These are phyloP conservation scores for Aquatica leii DNA, from an alignment of 2,888 invertebrate species.

Conservation along the genomic window DNA sequence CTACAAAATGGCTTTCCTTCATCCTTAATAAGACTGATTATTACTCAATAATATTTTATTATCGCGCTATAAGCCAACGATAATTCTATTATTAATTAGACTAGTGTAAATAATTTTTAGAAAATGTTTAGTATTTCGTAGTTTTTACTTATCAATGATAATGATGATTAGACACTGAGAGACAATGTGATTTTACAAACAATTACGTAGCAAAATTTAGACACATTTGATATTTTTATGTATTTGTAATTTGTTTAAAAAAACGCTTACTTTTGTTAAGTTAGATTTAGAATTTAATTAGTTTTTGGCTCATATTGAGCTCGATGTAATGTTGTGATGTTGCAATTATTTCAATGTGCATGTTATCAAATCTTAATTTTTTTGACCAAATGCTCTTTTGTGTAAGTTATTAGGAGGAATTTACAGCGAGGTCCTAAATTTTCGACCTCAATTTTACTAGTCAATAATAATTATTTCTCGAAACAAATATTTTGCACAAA, in stretches of 20 bases:
- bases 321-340: conserved; percentile 50
- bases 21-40: conserved; percentile 58
- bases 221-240: conserved; percentile 35
- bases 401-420: conserved; percentile 23
- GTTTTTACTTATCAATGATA: conserved; percentile 18
- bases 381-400: conserved; percentile 34
- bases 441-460: conserved; percentile 13
- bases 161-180: conserved; percentile 25
- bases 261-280: conserved; percentile 36
- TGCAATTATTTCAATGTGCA: conserved; percentile 39
- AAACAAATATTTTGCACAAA: conserved; percentile 22
- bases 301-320: conserved; percentile 43
- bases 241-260: conserved; percentile 33
- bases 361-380: conserved; percentile 44
- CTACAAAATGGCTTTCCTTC: conserved; percentile 37
- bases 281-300: conserved; percentile 34
- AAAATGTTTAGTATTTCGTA: conserved; percentile 31
- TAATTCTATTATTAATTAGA: conserved; percentile 38
- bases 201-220: conserved; percentile 28
- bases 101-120: conserved; percentile 44
- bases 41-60: conserved; percentile 40
- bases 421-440: background rate
- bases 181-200: conserved; percentile 47
- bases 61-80: conserved; percentile 32
- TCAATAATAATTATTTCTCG: conserved; percentile 32